Base-by-base conservation (phyloP, 2,888 invertebrate genomes). In the Campoplex nolae region DNA sequence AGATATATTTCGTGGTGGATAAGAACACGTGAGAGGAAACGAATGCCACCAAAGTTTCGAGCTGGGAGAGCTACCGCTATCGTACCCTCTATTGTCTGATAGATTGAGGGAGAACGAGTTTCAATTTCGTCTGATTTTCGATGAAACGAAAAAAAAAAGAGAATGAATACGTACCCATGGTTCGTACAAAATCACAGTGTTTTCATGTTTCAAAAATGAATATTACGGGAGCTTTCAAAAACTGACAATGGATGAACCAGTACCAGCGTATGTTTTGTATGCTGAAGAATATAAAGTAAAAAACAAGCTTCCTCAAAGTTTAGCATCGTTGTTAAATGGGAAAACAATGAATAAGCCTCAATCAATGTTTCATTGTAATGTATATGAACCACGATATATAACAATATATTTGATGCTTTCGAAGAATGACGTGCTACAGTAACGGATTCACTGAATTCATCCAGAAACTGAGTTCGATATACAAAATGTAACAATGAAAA, bases 101-200 rank as follows among this genome's bases (percentile, higher is more conserved):
- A 67, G 78, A 86, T 86, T 78, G 75, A 83, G 71, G 80, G 62
- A 71, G 81, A 83, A 82, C 77, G 73, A 68, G 78, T 85, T 87
- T 88, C 86, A 88, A 89, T 89, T 86, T 83, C 85, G 84, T 65
- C 65, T 65, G 84, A 85, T 83, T 80, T 87, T 82, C 87, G 48
- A 48, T 54, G 67, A 13, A 67, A 65, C 45, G 73, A 48, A 77
- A 58, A 83, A 62, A 58, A 74, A 51, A 62, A 58, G 74, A 51
- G 13, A 78, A 42, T 74, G 51, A 13, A 62, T n/a, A 58, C n/a
- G 38, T 11, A 54, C 3, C 28, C 51, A 65, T 48, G 38, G 42
- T 65, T 76, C 67, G 35, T 58, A 82, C 7, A 38, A 75, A 45
- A 75, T 58, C 68, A 67, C 75, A 23, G 51, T 74, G 77, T 80